Conservation (phyloP, 2,797 vertebrate species). For the Cirrhinus molitorella region DNA sequence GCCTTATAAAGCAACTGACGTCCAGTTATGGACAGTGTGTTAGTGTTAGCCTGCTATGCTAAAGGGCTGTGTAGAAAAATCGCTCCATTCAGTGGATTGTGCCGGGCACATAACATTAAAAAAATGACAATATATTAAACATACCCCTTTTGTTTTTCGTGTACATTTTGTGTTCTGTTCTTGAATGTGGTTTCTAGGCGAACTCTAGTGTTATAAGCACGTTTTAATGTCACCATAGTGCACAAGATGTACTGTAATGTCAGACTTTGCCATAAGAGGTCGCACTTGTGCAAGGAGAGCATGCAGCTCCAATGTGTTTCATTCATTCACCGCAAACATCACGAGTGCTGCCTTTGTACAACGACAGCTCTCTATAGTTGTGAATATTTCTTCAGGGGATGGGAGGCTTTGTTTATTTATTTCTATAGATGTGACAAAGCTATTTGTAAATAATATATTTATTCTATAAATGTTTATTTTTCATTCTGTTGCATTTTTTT, state of each 20-base stretch:
- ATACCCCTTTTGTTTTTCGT: constrained; percentile 47
- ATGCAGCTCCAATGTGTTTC: constrained; percentile 26
- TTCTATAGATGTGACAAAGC: constrained; percentile 83
- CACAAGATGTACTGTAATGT: constrained; percentile 63
- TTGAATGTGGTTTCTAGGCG: neutral
- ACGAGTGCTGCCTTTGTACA: constrained; percentile 69
- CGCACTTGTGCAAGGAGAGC: constrained; percentile 48
- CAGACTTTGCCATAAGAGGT: constrained; percentile 65
- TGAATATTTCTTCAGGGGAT: constrained; percentile 81
- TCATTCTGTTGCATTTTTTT: constrained; percentile 73
- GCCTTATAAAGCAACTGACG: constrained; percentile 37
- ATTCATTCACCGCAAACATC: too few species aligned
- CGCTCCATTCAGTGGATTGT: constrained; percentile 63
- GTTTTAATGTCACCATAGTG: constrained; percentile 61
- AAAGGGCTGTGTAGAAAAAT: constrained; percentile 28
- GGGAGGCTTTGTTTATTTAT: constrained; percentile 85
- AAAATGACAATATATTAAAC: constrained; percentile 56
- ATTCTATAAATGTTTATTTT: constrained; percentile 87
- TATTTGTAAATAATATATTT: constrained; percentile 88
- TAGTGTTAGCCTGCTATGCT: constrained; percentile 4
- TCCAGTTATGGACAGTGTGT: neutral
- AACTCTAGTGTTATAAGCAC: neutral
- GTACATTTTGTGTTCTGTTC: neutral
- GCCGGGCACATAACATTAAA: constrained; percentile 72
- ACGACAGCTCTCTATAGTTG: constrained; percentile 69